phyloP scores from a whole-genome alignment of 2,113 vertebrate genomes.

The Ginglymostoma cirratum region DNA sequence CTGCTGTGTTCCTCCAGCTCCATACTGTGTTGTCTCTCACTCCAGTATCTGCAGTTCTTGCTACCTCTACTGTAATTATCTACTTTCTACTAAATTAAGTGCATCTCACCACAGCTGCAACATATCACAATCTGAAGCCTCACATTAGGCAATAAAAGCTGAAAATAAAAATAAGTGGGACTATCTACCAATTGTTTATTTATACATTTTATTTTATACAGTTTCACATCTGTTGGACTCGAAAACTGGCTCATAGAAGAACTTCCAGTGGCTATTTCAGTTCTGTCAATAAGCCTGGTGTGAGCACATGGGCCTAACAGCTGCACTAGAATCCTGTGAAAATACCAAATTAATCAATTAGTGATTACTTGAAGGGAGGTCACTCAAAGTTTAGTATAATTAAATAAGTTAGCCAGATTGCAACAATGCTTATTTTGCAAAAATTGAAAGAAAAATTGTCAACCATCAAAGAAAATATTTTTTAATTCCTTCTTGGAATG shows the following conservation, averaged over 20 bases:
- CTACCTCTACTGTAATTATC: background rate
- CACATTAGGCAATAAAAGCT: background rate
- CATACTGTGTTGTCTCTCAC: no score
- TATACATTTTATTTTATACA: conserved; percentile 1
- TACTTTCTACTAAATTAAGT: background rate
- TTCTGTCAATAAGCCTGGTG: background rate
- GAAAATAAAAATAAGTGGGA: conserved; percentile 21
- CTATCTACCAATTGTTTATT: conserved; percentile 12
- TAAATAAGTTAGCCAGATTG: background rate
- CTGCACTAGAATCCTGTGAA: background rate
- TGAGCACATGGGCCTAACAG: background rate
- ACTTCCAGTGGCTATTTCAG: background rate
- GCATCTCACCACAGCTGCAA: background rate
- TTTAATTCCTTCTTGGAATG: background rate
- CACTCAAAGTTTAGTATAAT: background rate
- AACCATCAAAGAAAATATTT: background rate
- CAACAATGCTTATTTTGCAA: background rate
- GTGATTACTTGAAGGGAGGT: background rate
- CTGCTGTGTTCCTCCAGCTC: no score
- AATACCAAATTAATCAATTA: background rate
- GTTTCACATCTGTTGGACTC: conserved; percentile 8
- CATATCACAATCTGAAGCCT: background rate
- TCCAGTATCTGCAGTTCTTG: no score
- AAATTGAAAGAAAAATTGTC: background rate
- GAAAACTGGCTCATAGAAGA: conserved; percentile 11